Conservation (phyloP, 2,888 invertebrate species). For the Watsonalla cultraria region DNA sequence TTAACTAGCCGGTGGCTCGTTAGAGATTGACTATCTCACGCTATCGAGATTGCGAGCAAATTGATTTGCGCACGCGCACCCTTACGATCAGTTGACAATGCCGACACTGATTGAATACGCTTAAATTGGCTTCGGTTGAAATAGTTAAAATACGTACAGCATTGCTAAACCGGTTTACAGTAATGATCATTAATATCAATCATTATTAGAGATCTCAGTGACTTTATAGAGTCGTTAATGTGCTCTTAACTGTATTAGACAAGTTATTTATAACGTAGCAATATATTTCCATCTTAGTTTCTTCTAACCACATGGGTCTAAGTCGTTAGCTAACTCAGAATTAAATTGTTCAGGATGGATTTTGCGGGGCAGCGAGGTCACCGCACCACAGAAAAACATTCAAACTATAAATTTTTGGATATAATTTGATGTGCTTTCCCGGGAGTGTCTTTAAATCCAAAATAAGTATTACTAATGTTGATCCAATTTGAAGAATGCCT, state of each 20-base stretch:
- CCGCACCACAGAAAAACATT: too few species aligned
- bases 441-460: too few species aligned
- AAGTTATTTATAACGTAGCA: not conserved
- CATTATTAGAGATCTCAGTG: not conserved
- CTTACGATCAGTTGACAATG: conserved; percentile 47
- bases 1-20: conserved; percentile 42
- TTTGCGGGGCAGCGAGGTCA: too few species aligned
- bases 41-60: conserved; percentile 57
- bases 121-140: conserved; percentile 9
- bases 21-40: conserved; percentile 53
- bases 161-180: conserved; percentile 7
- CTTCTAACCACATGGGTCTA: not conserved
- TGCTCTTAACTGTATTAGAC: not conserved
- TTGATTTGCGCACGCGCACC: conserved; percentile 63
- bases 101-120: conserved; percentile 44
- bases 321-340: too few species aligned
- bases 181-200: conserved; percentile 1
- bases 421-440: too few species aligned
- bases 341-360: too few species aligned
- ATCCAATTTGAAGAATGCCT: not conserved
- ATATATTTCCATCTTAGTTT: not conserved
- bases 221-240: not conserved
- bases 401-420: too few species aligned
- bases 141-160: not conserved
- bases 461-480: not conserved